phyloP scores from a whole-genome alignment of 2,797 vertebrate species.

The Coendou prehensilis region DNA sequence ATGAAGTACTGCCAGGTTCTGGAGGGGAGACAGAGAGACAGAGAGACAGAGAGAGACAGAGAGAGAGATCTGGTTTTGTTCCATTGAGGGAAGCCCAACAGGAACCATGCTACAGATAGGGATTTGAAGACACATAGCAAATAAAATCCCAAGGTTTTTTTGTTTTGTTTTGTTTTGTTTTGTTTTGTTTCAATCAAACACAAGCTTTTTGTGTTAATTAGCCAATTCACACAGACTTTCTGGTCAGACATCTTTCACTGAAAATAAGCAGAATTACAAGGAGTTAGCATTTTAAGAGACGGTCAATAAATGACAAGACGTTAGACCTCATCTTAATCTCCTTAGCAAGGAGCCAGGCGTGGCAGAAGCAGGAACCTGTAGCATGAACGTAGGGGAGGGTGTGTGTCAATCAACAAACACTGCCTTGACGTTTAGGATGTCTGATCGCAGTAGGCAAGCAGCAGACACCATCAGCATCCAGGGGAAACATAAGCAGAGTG shows the following conservation, averaged over 20 bases:
- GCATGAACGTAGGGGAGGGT: neutral
- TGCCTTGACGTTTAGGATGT: neutral
- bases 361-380: neutral
- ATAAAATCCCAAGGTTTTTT: slow-evolving; percentile 63
- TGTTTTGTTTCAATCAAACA: slow-evolving; percentile 72
- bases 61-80: neutral
- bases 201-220: slow-evolving; percentile 84
- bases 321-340: neutral
- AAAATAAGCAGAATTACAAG: slow-evolving; percentile 73
- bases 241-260: slow-evolving; percentile 62
- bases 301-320: slow-evolving; percentile 37
- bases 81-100: neutral
- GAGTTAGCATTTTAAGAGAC: neutral
- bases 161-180: neutral
- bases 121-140: slow-evolving; percentile 43
- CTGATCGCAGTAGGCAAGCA: neutral
- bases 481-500: neutral
- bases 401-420: neutral
- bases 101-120: slow-evolving; percentile 37
- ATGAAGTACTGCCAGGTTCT: slow-evolving; percentile 9
- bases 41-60: neutral
- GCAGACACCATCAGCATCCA: neutral
- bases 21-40: neutral
- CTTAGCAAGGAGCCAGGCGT: neutral
- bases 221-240: slow-evolving; percentile 51